Evolutionary conservation across 1,140 invertebrate genomes (phyloP).

Genomic region (Cylas formicarius): DNA sequence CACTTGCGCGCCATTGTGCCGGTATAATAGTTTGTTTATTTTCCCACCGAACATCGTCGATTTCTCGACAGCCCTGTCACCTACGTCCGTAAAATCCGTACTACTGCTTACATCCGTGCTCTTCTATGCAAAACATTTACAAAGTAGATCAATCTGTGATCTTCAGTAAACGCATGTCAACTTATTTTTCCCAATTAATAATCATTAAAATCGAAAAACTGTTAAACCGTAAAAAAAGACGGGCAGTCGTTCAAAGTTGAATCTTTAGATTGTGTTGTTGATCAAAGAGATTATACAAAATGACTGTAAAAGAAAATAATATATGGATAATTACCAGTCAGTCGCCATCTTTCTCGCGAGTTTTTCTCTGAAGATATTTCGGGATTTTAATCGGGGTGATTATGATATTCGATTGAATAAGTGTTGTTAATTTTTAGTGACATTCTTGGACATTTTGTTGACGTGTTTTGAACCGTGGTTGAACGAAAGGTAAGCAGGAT

Average conservation of each 20-base stretch:
- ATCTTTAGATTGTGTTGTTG: slow-evolving; percentile 6
- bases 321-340: slow-evolving; percentile 47
- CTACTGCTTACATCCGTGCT: slow-evolving; percentile 37
- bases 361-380: slow-evolving; percentile 44
- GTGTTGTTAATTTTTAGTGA: slow-evolving; percentile 17
- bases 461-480: not conserved
- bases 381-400: slow-evolving; percentile 30
- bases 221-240: not conserved
- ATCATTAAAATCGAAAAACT: slow-evolving; percentile 10
- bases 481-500: not conserved
- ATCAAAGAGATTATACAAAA: slow-evolving; percentile 26
- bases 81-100: slow-evolving; percentile 32
- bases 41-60: slow-evolving; percentile 39
- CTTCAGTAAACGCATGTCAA: slow-evolving; percentile 33
- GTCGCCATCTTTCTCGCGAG: slow-evolving; percentile 52
- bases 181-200: slow-evolving; percentile 17
- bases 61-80: slow-evolving; percentile 39
- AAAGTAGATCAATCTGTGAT: slow-evolving; percentile 43
- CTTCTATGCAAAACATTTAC: slow-evolving; percentile 40
- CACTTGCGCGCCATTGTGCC: slow-evolving; percentile 34
- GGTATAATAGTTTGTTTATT: slow-evolving; percentile 44
- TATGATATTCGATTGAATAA: slow-evolving; percentile 18
- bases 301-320: slow-evolving; percentile 48
- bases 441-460: slow-evolving; percentile 4
- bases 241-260: slow-evolving; percentile 2